Evolutionary conservation across 2,797 vertebrate species (phyloP).

Genomic region (Otolemur crassicaudatus): DNA sequence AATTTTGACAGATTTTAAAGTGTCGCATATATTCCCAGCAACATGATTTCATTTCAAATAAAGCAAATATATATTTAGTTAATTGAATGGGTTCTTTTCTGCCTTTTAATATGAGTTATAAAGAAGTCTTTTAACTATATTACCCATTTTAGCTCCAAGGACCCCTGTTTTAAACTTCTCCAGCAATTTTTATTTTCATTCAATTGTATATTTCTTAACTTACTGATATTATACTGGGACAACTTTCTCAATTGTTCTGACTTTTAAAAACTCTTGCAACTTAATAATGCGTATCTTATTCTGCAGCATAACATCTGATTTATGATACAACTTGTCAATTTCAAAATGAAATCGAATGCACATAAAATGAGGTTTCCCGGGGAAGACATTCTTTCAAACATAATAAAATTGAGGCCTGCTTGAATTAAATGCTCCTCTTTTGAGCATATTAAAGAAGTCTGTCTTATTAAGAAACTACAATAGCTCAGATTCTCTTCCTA

Average conservation of each 20-base stretch:
- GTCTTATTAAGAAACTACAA: neutral
- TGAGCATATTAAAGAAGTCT: neutral
- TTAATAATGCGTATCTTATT: constrained; percentile 25
- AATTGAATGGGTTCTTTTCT: neutral
- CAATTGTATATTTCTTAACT: neutral
- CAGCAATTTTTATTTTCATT: constrained; percentile 10
- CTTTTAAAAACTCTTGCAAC: neutral
- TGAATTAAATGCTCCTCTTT: neutral
- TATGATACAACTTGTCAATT: constrained; percentile 26
- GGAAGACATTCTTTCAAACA: neutral
- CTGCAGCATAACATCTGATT: neutral
- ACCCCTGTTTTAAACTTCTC: neutral
- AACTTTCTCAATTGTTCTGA: constrained; percentile 7
- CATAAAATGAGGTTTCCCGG: neutral
- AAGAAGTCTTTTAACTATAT: neutral
- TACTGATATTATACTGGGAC: neutral
- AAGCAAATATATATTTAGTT: neutral
- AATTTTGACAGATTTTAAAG: neutral
- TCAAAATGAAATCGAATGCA: constrained; percentile 47
- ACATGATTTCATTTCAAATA: neutral
- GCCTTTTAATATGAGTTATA: neutral
- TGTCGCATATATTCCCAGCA: neutral
- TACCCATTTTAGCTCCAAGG: neutral
- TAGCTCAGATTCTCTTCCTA: neutral
- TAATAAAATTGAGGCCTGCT: constrained; percentile 34